A percentile compares a stretch with the other conserved stretches of the same genome.
Conservation (phyloP, 2,113 vertebrate genomes). For the Sturnira hondurensis region DNA sequence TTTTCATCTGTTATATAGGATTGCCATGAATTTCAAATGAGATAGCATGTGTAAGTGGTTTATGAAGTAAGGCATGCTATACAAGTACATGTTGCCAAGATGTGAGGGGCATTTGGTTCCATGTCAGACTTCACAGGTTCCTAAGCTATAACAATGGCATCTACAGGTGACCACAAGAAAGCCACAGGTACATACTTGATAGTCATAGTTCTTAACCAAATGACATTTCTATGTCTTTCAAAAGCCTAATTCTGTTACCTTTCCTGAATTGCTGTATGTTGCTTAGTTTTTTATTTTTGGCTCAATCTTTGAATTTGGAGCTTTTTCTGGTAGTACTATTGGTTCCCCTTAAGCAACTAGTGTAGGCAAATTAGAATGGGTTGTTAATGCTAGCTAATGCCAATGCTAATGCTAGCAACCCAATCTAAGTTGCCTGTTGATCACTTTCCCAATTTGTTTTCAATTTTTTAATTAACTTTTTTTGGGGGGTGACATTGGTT, state of each 20-base stretch:
- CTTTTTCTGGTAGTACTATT: neutral
- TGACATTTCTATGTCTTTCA: neutral
- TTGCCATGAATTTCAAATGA: constrained; percentile 17
- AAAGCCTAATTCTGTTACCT: neutral
- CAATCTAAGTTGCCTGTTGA: neutral
- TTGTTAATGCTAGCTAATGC: neutral
- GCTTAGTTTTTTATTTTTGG: neutral
- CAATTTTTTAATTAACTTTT: no score
- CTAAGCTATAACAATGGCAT: neutral
- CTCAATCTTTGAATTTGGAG: neutral
- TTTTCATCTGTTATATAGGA: neutral
- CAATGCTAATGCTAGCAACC: neutral
- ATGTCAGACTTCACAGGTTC: neutral
- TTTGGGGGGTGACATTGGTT: no score
- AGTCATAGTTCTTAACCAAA: neutral
- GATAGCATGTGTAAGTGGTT: constrained; percentile 41
- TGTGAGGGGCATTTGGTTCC: neutral
- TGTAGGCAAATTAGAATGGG: no score
- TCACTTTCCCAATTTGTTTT: neutral
- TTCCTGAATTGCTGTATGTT: neutral
- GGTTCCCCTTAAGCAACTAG: neutral
- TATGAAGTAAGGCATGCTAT: constrained; percentile 24
- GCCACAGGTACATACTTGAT: neutral
- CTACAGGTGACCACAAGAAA: neutral
- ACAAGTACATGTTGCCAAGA: neutral